Base-by-base conservation (phyloP, 2,113 vertebrate genomes). In the Arothron firmamentum region DNA sequence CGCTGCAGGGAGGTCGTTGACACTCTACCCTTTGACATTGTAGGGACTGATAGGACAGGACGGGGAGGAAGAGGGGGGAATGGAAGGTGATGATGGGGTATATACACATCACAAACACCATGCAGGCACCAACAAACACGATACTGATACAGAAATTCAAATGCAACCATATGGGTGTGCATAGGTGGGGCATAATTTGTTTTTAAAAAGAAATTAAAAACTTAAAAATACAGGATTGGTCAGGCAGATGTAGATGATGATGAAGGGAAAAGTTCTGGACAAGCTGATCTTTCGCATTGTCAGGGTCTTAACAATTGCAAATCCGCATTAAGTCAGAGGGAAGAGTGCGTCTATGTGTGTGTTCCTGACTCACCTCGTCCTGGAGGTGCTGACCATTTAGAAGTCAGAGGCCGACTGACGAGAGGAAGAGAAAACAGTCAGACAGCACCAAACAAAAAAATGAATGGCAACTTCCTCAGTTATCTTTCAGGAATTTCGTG, bases 351-450 rank as follows among this genome's bases (percentile, higher is more conserved):
- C 18, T 48, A 8, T 18, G 14, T 42, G 21, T 5, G 42, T 31
- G 18, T 19, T 34, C 9, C 43, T 17, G 48, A 77, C 87, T 85
- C 87, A 98, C 95, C 95, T 96, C 94, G 94, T 64, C 93, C 92
- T 59, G 95, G 93, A 74, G 92, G 77, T 61, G 93, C 92, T 61
- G 95, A 94, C 94, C 94, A 97, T 79, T 97, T 96, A 28, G 95
- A 94, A 78, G 95, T 87, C 11, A 95, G 88, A 48, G 95, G 94
- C 5, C 95, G 95, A 88, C 96, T 98, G 84, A 42, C 21, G 15
- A 56, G 12, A 56, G 21, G 31, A 21, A 60, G 23, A 76, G 65
- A 77, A 76, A 31, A 62, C 54, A 54, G 63, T 64, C 67, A 85
- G 21, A 23, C 45, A 1, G 67, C 25, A 73, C 57, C 10, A 64